phyloP scores from a whole-genome alignment of 2,888 invertebrate species.

The Nomada flava region DNA sequence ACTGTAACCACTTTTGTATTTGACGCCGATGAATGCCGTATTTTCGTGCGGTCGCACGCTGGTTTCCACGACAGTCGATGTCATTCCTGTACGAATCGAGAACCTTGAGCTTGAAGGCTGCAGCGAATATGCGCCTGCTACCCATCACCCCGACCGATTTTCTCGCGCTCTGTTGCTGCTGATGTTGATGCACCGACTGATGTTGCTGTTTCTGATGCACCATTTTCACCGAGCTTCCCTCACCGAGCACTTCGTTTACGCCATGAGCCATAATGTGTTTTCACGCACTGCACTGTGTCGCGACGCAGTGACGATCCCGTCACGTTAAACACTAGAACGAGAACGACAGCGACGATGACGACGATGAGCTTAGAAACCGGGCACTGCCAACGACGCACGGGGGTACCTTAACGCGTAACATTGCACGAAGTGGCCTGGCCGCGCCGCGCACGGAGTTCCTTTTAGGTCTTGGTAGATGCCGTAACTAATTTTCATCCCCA shows the following conservation, averaged over 20 bases:
- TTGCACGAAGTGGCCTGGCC: constrained; percentile 82
- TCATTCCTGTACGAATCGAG: constrained; percentile 94
- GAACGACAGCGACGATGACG: constrained; percentile 54
- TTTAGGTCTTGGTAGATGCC: constrained; percentile 83
- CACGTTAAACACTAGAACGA: constrained; percentile 46
- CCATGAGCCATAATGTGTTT: constrained; percentile 86
- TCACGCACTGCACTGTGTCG: constrained; percentile 62
- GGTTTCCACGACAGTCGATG: constrained; percentile 94
- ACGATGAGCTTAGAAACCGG: constrained; percentile 72
- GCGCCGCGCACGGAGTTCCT: constrained; percentile 81
- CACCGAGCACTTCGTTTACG: constrained; percentile 85
- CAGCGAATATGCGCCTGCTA: constrained; percentile 94
- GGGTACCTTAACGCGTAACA: constrained; percentile 82
- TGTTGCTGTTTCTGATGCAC: constrained; percentile 72
- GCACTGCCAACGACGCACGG: constrained; percentile 75
- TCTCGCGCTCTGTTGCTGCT: constrained; percentile 78
- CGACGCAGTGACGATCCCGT: constrained; percentile 49
- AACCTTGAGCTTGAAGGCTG: constrained; percentile 95
- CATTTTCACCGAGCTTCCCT: constrained; percentile 82
- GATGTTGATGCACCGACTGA: constrained; percentile 71
- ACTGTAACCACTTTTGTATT: constrained; percentile 96
- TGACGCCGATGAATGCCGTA: constrained; percentile 95
- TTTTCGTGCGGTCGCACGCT: constrained; percentile 95
- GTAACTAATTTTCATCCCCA: constrained; percentile 83
- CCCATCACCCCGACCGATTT: constrained; percentile 86